Percentiles rank a stretch among this genome's conserved stretches.
These are phyloP conservation scores for Cephus runcator DNA, from an alignment of 2,888 invertebrate species.

Conservation along the genomic window DNA sequence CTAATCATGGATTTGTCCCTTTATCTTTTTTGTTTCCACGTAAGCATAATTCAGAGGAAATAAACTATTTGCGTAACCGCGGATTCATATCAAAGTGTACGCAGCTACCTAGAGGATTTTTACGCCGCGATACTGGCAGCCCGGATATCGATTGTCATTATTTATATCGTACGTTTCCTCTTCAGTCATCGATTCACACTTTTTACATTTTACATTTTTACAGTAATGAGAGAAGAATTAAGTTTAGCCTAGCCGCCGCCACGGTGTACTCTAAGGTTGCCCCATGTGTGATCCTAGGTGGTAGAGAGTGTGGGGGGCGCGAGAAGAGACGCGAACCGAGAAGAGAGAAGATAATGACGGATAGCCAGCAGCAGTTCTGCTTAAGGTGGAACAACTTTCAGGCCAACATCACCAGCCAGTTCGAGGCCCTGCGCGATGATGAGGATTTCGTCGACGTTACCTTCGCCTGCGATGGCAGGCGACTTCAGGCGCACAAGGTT, in stretches of 20 bases:
- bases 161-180: conserved; percentile 66
- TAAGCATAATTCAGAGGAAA: background rate
- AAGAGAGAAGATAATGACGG: conserved; percentile 59
- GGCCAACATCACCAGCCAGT: conserved; percentile 87
- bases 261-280: conserved; percentile 47
- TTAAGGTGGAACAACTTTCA: conserved; percentile 92
- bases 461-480: conserved; percentile 85
- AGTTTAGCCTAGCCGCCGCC: conserved; percentile 34
- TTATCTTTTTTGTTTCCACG: background rate
- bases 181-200: conserved; percentile 65
- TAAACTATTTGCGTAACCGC: background rate
- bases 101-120: conserved; percentile 46
- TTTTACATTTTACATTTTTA: conserved; percentile 58
- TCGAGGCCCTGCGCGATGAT: conserved; percentile 85
- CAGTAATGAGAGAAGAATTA: conserved; percentile 56
- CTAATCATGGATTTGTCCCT: background rate
- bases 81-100: background rate
- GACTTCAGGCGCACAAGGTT: conserved; percentile 87
- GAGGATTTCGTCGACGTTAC: conserved; percentile 91
- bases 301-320: conserved; percentile 24
- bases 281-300: conserved; percentile 52
- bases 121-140: conserved; percentile 35
- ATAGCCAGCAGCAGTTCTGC: conserved; percentile 83
- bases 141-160: conserved; percentile 66
- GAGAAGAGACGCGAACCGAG: conserved; percentile 23